phyloP scores from a whole-genome alignment of 2,113 vertebrate genomes.

The Meriones unguiculatus region DNA sequence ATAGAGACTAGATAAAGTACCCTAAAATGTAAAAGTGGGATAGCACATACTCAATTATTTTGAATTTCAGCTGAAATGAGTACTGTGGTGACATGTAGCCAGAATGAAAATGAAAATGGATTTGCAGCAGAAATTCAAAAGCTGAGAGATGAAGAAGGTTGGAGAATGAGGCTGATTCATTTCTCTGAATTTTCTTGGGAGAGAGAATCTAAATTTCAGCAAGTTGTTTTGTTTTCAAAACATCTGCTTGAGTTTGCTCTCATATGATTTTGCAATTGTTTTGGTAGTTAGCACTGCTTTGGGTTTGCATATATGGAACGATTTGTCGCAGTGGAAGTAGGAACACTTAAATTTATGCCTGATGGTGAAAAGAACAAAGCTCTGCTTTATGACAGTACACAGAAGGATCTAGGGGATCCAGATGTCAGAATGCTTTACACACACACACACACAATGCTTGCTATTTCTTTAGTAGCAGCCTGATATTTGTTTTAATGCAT shows the following conservation, averaged over 20 bases:
- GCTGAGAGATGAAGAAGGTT: slow-evolving; percentile 27
- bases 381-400: slow-evolving; percentile 34
- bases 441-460: background rate
- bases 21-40: background rate
- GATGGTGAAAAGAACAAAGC: background rate
- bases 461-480: slow-evolving; percentile 35
- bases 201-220: slow-evolving; percentile 58
- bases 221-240: slow-evolving; percentile 77
- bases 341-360: slow-evolving; percentile 66
- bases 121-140: background rate
- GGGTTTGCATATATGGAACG: slow-evolving; percentile 55
- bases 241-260: slow-evolving; percentile 65
- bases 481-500: slow-evolving; percentile 59
- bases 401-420: slow-evolving; percentile 54
- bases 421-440: slow-evolving; percentile 52
- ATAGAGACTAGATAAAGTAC: background rate
- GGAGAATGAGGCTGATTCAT: background rate
- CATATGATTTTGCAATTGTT: slow-evolving; percentile 50
- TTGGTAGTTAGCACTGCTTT: slow-evolving; percentile 54
- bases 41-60: background rate
- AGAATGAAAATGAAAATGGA: slow-evolving; percentile 20
- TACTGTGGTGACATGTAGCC: background rate
- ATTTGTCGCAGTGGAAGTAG: slow-evolving; percentile 64
- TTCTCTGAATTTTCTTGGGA: slow-evolving; percentile 45
- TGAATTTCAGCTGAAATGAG: background rate